phyloP scores from a whole-genome alignment of 2,888 invertebrate species.

The Pristionchus mayeri region DNA sequence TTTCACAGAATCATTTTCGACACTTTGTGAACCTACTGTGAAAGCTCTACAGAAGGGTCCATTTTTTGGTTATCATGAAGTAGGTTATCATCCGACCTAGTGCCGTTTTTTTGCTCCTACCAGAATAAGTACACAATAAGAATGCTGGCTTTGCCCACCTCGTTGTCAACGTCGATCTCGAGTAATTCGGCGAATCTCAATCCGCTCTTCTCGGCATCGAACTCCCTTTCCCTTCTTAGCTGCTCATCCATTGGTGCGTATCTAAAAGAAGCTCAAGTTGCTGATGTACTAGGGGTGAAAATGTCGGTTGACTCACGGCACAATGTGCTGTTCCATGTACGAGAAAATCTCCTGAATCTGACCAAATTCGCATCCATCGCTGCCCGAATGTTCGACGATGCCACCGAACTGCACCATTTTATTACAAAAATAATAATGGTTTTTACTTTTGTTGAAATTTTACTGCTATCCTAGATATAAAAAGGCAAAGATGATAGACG shows the following conservation, averaged over 20 bases:
- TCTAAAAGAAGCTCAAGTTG: not conserved
- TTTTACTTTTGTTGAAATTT: too few relatives aligned
- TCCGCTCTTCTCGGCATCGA: not conserved
- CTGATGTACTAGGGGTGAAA: not conserved
- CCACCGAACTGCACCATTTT: constrained; percentile 69
- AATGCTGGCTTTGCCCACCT: too few relatives aligned
- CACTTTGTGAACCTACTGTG: too few relatives aligned
- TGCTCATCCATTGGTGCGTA: not conserved
- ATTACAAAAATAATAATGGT: not conserved
- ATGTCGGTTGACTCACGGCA: not conserved
- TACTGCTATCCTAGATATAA: too few relatives aligned
- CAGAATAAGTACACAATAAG: too few relatives aligned
- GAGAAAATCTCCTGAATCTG: constrained; percentile 70
- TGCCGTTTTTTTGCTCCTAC: too few relatives aligned
- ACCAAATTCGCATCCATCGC: constrained; percentile 72
- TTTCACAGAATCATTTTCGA: too few relatives aligned
- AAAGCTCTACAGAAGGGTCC: too few relatives aligned
- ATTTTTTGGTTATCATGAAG: too few relatives aligned
- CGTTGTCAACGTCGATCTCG: not conserved
- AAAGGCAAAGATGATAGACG: too few relatives aligned
- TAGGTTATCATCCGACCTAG: too few relatives aligned
- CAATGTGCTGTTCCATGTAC: constrained; percentile 57
- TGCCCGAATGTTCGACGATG: constrained; percentile 68
- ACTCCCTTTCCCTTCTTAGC: not conserved
- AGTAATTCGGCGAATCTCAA: not conserved